A percentile compares a stretch with the other conserved stretches of the same genome.
Conservation (phyloP, 1,140 invertebrate genomes). For the Drosophila rhopaloa region DNA sequence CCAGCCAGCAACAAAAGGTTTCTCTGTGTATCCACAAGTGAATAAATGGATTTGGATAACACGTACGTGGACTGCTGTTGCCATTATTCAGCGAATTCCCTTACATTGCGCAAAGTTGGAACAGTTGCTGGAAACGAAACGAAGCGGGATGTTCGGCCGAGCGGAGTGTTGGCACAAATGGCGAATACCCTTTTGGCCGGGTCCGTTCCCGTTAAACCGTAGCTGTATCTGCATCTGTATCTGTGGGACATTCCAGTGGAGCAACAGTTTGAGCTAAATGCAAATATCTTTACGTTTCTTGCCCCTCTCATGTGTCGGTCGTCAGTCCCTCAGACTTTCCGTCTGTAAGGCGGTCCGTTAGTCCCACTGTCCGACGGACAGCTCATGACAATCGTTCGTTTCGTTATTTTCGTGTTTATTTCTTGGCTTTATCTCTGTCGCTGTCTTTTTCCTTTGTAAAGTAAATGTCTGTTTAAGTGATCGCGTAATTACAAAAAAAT, state of each 20-base stretch:
- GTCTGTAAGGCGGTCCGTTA: slow-evolving; percentile 8
- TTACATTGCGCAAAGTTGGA: slow-evolving; percentile 64
- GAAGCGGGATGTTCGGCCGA: slow-evolving; percentile 14
- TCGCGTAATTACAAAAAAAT: slow-evolving; percentile 73
- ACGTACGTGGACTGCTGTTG: slow-evolving; percentile 16
- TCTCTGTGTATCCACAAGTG: slow-evolving; percentile 20
- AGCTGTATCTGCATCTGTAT: slow-evolving; percentile 41
- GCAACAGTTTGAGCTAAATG: slow-evolving; percentile 76
- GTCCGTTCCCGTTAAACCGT: slow-evolving; percentile 43
- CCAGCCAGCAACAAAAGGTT: slow-evolving; percentile 19
- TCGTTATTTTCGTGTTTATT: slow-evolving; percentile 52
- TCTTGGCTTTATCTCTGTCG: slow-evolving; percentile 59
- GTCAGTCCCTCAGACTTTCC: slow-evolving; percentile 26
- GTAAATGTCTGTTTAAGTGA: slow-evolving; percentile 66
- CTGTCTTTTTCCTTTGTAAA: slow-evolving; percentile 53
- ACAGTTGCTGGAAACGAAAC: slow-evolving; percentile 53
- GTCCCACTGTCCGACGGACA: slow-evolving; percentile 41
- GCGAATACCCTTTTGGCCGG: slow-evolving; percentile 66
- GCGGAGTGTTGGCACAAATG: slow-evolving; percentile 73
- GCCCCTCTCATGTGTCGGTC: slow-evolving; percentile 36
- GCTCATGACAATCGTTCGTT: slow-evolving; percentile 69
- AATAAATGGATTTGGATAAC: slow-evolving; percentile 22
- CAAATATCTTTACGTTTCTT: slow-evolving; percentile 77
- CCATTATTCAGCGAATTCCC: slow-evolving; percentile 28
- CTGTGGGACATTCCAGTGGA: slow-evolving; percentile 67